These are phyloP conservation scores for Malaclemys terrapin DNA, from an alignment of 2,113 vertebrate species.

Conservation along the genomic window DNA sequence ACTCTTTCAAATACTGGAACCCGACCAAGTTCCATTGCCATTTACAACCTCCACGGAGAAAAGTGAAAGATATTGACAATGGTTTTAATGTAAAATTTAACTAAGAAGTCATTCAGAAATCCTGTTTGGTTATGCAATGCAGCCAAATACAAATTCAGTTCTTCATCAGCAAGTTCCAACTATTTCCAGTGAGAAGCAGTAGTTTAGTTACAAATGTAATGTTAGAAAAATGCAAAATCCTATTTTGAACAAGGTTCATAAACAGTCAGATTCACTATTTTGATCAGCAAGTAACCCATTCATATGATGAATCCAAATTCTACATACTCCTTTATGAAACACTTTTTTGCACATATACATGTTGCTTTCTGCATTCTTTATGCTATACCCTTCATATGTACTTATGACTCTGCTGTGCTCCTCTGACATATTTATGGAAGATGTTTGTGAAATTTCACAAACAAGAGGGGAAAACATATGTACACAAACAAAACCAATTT, in stretches of 20 bases:
- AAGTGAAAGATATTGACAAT: not conserved
- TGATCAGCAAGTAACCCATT: slow-evolving; percentile 16
- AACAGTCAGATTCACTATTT: slow-evolving; percentile 1
- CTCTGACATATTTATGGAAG: slow-evolving; percentile 86
- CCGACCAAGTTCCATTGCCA: not conserved
- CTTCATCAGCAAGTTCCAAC: not conserved
- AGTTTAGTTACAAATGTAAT: not conserved
- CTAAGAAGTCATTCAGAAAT: slow-evolving; percentile 9
- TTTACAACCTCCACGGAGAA: not conserved
- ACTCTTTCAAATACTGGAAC: not conserved
- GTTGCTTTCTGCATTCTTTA: slow-evolving; percentile 43
- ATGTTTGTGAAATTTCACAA: slow-evolving; percentile 84
- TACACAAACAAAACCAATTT: slow-evolving; percentile 72
- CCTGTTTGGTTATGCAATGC: not conserved
- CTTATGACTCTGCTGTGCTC: slow-evolving; percentile 76
- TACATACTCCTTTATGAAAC: slow-evolving; percentile 31
- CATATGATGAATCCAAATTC: not conserved
- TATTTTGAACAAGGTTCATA: slow-evolving; percentile 40
- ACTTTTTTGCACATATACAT: not conserved
- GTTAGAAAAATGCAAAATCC: not conserved
- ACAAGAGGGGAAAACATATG: slow-evolving; percentile 76
- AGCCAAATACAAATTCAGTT: not conserved
- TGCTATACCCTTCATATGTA: slow-evolving; percentile 53
- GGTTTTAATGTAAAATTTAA: not conserved
- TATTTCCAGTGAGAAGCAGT: not conserved